phyloP scores from a whole-genome alignment of 2,797 vertebrate genomes.

The Chelon labrosus region DNA sequence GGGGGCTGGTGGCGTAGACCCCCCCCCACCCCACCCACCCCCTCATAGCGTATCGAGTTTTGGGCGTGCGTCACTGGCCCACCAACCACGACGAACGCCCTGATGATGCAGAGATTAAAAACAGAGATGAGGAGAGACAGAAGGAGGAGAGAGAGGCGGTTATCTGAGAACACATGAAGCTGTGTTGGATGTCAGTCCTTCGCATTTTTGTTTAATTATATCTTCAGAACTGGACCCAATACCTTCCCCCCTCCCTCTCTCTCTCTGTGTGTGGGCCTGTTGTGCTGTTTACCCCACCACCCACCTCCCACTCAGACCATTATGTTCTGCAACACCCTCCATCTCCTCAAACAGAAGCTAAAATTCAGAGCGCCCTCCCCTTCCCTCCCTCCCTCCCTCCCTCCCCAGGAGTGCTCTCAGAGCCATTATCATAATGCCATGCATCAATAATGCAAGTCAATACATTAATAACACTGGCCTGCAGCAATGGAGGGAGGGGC shows the following conservation, averaged over 20 bases:
- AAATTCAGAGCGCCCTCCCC: conserved; percentile 42
- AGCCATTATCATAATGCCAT: conserved; percentile 87
- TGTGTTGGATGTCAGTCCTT: conserved; percentile 43
- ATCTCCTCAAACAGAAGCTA: conserved; percentile 46
- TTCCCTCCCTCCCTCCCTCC: conserved; percentile 16
- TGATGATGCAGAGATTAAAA: conserved; percentile 65
- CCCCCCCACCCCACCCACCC: conserved; percentile 27
- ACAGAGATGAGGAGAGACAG: conserved; percentile 56
- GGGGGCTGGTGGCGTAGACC: conserved; percentile 14
- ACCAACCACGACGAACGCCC: conserved; percentile 55
- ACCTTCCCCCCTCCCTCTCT: background rate
- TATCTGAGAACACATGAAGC: background rate
- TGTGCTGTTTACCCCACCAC: conserved; percentile 10
- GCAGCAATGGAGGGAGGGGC: conserved; percentile 39
- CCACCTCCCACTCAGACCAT: conserved; percentile 29
- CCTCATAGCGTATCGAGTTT: conserved; percentile 65
- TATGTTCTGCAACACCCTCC: conserved; percentile 40
- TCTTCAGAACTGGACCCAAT: conserved; percentile 31
- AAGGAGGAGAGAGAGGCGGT: conserved; percentile 8
- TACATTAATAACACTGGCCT: conserved; percentile 84
- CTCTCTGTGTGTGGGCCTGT: conserved; percentile 8
- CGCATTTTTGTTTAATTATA: conserved; percentile 66
- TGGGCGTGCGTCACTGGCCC: conserved; percentile 40
- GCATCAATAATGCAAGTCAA: conserved; percentile 89
- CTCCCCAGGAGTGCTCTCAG: conserved; percentile 73